These are phyloP conservation scores for Pegoplata infirma DNA, from an alignment of 2,888 invertebrate species.

Conservation along the genomic window DNA sequence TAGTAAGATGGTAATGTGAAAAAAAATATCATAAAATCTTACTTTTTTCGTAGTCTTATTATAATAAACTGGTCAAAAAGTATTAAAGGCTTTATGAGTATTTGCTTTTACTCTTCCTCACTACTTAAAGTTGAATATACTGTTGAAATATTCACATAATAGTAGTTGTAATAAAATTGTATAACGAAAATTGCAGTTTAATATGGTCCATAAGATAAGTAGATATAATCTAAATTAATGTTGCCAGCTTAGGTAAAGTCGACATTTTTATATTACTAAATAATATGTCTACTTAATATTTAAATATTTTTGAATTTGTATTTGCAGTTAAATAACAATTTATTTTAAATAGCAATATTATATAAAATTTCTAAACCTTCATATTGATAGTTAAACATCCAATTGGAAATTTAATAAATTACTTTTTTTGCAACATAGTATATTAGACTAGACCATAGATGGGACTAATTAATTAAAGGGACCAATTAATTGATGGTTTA, in stretches of 20 bases:
- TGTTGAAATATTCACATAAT: constrained; percentile 1
- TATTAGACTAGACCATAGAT: too few relatives aligned
- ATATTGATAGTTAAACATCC: too few relatives aligned
- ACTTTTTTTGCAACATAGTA: too few relatives aligned
- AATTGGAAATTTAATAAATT: too few relatives aligned
- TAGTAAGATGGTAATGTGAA: neutral
- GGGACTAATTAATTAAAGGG: too few relatives aligned
- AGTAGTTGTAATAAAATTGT: neutral
- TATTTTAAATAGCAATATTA: too few relatives aligned
- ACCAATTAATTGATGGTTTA: too few relatives aligned
- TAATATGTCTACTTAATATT: too few relatives aligned
- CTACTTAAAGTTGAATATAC: neutral
- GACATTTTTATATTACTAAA: neutral
- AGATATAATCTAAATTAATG: constrained; percentile 53
- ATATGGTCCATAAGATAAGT: constrained; percentile 19
- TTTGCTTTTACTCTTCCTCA: neutral
- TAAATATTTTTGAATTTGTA: too few relatives aligned
- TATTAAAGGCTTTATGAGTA: constrained; percentile 30
- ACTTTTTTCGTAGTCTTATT: too few relatives aligned
- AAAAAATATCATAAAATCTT: constrained; percentile 25
- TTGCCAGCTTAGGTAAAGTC: constrained; percentile 19
- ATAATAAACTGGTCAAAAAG: constrained; percentile 40
- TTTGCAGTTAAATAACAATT: too few relatives aligned
- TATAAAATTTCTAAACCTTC: too few relatives aligned
- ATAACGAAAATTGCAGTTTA: neutral